Base-by-base conservation (phyloP, 1,140 invertebrate genomes). In the Hyles euphorbiae region DNA sequence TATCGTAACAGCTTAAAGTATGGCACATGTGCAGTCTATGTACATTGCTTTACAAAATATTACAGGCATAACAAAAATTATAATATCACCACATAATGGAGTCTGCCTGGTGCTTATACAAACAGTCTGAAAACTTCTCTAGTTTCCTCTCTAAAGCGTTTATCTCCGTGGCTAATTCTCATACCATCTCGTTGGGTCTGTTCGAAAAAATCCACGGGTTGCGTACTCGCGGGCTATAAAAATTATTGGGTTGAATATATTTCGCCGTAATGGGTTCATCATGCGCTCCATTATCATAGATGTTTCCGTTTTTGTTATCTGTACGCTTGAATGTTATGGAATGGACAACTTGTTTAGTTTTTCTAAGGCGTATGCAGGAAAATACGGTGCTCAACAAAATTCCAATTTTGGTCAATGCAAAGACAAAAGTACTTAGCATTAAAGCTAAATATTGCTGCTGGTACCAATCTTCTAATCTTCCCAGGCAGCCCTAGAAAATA, bases 401-500 rank as follows among this genome's bases (percentile, higher is more conserved):
- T 45, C 90, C 90, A 47, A 95, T 91, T 86, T 95, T 94, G 34
- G 95, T 89, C 7, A 94, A 68, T 3, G 94, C 92, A 8, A 94
- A 76, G 0, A 92, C 81, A 33, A 95, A 84, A 4, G 94, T 91
- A 34, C 92, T 90, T 3, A 90, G 84, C 43, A 96, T 86, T 61
- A 96, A 92, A 47, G 94, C 89, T 8, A 95, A 78, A 44, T 94
- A 94, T 70, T 96, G 94, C 43, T 94, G 90, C 49, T 94, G 91
- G 59, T 95, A 94, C 94, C 95, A 97, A 57, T 91, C 89, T 81
- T 96, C 94, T 33, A 96, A 84, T 77, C 91, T 91, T 12, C 87
- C 85, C 3, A 94, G 74, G 65, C 95, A 96, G 10, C 95, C 93
- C 92, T 95, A 76, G 12, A 91, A 90, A 22, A 22, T 22, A 22